These are phyloP conservation scores for Girardinus metallicus DNA, from an alignment of 2,797 vertebrate genomes.

Conservation along the genomic window DNA sequence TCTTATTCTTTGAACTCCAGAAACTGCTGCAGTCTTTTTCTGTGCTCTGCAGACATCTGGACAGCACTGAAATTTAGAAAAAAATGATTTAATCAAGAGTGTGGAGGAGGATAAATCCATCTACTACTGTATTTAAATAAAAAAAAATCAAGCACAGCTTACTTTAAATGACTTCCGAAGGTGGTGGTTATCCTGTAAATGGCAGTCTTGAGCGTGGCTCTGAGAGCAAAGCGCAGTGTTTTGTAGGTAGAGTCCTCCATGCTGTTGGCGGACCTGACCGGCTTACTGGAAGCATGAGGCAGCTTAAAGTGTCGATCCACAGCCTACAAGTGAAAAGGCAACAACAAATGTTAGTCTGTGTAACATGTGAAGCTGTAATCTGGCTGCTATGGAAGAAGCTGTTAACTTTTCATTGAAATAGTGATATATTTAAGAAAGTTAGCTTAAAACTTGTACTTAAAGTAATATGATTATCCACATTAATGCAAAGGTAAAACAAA, in stretches of 20 bases:
- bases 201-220: conserved; percentile 92
- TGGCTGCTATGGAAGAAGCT: neutral
- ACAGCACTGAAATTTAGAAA: conserved; percentile 83
- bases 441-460: neutral
- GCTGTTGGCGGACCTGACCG: conserved; percentile 79
- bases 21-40: conserved; percentile 95
- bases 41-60: conserved; percentile 91
- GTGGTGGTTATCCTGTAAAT: conserved; percentile 94
- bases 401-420: neutral
- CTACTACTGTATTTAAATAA: neutral
- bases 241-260: conserved; percentile 91
- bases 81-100: neutral
- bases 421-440: neutral
- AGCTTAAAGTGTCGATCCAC: conserved; percentile 97
- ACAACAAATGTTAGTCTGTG: neutral
- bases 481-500: neutral
- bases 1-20: conserved; percentile 94
- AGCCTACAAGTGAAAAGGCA: conserved; percentile 77
- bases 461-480: neutral
- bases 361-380: no score
- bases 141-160: conserved; percentile 47
- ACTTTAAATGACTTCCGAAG: conserved; percentile 94
- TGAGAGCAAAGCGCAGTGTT: conserved; percentile 92
- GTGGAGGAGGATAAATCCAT: neutral
- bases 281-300: conserved; percentile 95